Conservation (phyloP, 2,113 vertebrate genomes). For the Crotalus horridus region DNA sequence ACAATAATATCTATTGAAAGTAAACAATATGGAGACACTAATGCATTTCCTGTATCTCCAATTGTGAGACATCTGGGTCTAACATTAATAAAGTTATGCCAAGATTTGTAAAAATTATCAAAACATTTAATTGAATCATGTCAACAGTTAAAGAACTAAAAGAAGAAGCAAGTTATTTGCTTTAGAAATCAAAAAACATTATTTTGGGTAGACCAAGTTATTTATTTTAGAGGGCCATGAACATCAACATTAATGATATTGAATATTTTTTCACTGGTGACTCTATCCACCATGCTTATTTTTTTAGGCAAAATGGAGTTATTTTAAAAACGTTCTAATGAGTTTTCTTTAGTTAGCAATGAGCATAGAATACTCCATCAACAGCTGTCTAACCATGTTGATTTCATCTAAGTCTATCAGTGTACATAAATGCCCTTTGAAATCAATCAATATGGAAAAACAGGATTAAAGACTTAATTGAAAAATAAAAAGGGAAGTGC, state of each 20-base stretch:
- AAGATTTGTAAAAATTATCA: background rate
- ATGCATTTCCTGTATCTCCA: background rate
- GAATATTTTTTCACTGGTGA: background rate
- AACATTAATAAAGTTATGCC: background rate
- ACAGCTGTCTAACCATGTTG: background rate
- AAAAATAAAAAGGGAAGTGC: background rate
- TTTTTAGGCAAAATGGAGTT: background rate
- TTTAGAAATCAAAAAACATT: background rate
- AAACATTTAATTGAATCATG: background rate
- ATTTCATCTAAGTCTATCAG: background rate
- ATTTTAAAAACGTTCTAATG: background rate
- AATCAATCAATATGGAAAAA: background rate
- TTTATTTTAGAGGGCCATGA: background rate
- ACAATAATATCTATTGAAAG: background rate
- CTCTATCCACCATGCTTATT: background rate
- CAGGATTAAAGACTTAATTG: background rate
- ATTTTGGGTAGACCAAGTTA: background rate
- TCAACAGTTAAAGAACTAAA: background rate
- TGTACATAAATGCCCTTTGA: background rate
- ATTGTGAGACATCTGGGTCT: background rate
- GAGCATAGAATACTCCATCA: background rate
- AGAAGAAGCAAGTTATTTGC: background rate
- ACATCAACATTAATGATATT: background rate
- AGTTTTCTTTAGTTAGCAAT: no score
- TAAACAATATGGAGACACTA: background rate